A percentile compares a stretch with the other conserved stretches of the same genome.
These are phyloP conservation scores for Drosophila bocki DNA, from an alignment of 1,140 invertebrate genomes.

Conservation along the genomic window DNA sequence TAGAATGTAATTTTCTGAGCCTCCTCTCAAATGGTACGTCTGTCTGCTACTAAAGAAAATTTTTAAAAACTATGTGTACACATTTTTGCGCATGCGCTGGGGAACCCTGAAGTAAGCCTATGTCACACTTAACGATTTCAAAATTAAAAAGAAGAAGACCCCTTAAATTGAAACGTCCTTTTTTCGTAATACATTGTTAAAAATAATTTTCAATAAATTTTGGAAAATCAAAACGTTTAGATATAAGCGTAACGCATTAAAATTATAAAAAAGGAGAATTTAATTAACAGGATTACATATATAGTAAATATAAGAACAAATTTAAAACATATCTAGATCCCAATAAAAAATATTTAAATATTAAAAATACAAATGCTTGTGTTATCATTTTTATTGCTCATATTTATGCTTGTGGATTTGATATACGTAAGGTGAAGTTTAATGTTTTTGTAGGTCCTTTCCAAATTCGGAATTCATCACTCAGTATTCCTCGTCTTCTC, in stretches of 20 bases:
- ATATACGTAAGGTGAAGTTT: slow-evolving; percentile 17
- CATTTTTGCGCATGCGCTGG: slow-evolving; percentile 27
- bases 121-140: slow-evolving; percentile 7
- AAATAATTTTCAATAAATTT: neutral
- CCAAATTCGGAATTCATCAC: neutral
- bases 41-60: slow-evolving; percentile 20
- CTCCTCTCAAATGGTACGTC: slow-evolving; percentile 10
- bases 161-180: neutral
- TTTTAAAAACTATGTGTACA: slow-evolving; percentile 21
- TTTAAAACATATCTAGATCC: neutral
- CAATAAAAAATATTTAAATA: neutral
- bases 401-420: slow-evolving; percentile 7
- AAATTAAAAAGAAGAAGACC: too few species aligned
- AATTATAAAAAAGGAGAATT: too few species aligned
- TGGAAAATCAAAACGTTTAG: neutral
- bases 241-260: too few species aligned
- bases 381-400: slow-evolving; percentile 29
- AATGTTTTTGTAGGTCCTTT: slow-evolving; percentile 4
- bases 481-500: slow-evolving; percentile 91
- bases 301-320: neutral
- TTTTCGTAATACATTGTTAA: neutral
- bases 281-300: too few species aligned
- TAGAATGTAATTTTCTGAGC: neutral
- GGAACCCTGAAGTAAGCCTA: neutral
- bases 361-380: neutral